These are phyloP conservation scores for Amblyraja radiata DNA, from an alignment of 2,797 vertebrate genomes.

Conservation along the genomic window DNA sequence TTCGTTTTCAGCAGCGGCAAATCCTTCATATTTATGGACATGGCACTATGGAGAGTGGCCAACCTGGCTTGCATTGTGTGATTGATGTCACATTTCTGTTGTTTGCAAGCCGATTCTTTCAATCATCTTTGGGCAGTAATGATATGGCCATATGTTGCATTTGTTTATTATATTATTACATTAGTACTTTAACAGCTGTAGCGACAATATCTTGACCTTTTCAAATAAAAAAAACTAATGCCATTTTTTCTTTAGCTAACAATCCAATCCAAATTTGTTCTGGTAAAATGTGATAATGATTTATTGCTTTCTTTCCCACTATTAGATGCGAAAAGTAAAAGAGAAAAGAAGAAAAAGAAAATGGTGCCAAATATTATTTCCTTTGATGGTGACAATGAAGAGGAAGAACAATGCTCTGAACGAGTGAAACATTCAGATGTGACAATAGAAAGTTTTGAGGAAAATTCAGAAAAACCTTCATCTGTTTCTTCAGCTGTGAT, in stretches of 20 bases:
- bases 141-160: no score
- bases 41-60: no score
- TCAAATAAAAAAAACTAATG: neutral
- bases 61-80: neutral
- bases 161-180: neutral
- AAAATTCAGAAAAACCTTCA: slow-evolving; percentile 62
- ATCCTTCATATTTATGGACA: no score
- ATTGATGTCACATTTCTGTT: neutral
- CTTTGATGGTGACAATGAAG: slow-evolving; percentile 81
- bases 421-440: slow-evolving; percentile 53
- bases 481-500: slow-evolving; percentile 42
- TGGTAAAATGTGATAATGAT: neutral
- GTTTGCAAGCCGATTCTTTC: neutral
- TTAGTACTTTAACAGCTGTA: neutral
- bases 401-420: slow-evolving; percentile 56
- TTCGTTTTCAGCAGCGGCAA: no score
- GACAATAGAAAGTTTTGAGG: slow-evolving; percentile 70
- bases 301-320: slow-evolving; percentile 28
- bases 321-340: slow-evolving; percentile 76
- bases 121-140: neutral
- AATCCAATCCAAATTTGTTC: neutral
- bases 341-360: slow-evolving; percentile 86
- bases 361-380: slow-evolving; percentile 95
- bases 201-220: neutral
- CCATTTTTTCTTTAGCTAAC: no score